phyloP scores from a whole-genome alignment of 1,140 invertebrate genomes.

The Globodera ellingtonae region DNA sequence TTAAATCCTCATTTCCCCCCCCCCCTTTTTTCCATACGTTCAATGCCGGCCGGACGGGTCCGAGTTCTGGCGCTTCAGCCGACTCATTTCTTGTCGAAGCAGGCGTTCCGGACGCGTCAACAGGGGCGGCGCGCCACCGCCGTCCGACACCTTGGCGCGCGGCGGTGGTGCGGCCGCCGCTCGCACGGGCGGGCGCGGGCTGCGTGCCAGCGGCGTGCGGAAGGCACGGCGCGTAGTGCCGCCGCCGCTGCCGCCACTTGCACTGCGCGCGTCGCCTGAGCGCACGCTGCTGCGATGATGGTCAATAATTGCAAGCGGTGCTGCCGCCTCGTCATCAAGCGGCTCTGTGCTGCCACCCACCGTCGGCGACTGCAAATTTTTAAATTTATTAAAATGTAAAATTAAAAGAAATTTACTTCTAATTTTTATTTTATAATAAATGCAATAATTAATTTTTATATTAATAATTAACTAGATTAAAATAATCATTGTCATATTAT shows the following conservation, averaged over 20 bases:
- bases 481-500: too few species aligned
- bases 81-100: neutral
- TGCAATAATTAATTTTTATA: too few species aligned
- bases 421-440: too few species aligned
- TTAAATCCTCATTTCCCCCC: neutral
- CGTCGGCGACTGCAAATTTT: neutral
- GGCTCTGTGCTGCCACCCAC: neutral
- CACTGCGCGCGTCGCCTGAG: neutral
- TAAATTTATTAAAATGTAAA: too few species aligned
- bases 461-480: too few species aligned
- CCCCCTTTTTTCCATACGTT: neutral
- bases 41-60: conserved; percentile 17
- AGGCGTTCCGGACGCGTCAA: conserved; percentile 10
- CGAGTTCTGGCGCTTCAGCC: conserved; percentile 18
- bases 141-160: neutral
- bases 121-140: neutral
- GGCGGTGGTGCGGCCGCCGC: neutral
- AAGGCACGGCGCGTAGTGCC: too few species aligned
- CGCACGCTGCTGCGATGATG: neutral
- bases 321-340: neutral
- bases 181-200: too few species aligned
- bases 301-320: neutral
- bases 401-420: too few species aligned
- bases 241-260: neutral
- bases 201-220: neutral